phyloP scores from a whole-genome alignment of 1,140 invertebrate genomes.

The Bacillus rossius region DNA sequence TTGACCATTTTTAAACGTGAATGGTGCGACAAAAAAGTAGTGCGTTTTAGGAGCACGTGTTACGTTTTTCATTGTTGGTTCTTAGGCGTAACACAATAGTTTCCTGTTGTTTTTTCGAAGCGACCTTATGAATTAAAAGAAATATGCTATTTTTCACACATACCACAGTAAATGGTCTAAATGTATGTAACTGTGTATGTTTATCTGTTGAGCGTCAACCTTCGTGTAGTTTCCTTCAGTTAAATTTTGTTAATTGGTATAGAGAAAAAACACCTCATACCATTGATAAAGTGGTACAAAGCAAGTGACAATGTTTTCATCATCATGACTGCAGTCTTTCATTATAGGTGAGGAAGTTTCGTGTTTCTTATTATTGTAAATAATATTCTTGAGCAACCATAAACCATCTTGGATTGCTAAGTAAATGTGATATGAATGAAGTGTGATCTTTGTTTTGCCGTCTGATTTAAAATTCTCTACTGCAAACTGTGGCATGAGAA shows the following conservation, averaged over 20 bases:
- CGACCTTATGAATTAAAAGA: neutral
- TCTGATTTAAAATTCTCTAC: too few relatives aligned
- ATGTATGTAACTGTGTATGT: constrained; percentile 38
- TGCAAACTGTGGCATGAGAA: too few relatives aligned
- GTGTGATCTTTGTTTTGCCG: too few relatives aligned
- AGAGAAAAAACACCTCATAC: constrained; percentile 14
- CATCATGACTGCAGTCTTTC: too few relatives aligned
- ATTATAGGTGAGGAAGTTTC: too few relatives aligned
- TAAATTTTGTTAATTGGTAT: constrained; percentile 25
- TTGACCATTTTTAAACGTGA: constrained; percentile 4
- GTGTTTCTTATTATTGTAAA: too few relatives aligned
- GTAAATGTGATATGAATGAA: too few relatives aligned
- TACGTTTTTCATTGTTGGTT: neutral
- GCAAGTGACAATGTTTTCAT: too few relatives aligned
- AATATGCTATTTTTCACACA: constrained; percentile 9
- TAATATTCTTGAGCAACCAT: too few relatives aligned
- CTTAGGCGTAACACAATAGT: neutral
- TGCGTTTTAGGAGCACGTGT: neutral
- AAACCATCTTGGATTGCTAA: too few relatives aligned
- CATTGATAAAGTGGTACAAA: constrained; percentile 1
- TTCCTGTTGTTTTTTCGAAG: neutral
- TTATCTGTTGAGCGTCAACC: constrained; percentile 38
- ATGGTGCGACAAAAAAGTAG: constrained; percentile 10
- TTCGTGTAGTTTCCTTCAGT: too few relatives aligned
- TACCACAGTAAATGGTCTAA: constrained; percentile 34